These are phyloP conservation scores for Homarus americanus DNA, from an alignment of 1,140 invertebrate species.

Conservation along the genomic window DNA sequence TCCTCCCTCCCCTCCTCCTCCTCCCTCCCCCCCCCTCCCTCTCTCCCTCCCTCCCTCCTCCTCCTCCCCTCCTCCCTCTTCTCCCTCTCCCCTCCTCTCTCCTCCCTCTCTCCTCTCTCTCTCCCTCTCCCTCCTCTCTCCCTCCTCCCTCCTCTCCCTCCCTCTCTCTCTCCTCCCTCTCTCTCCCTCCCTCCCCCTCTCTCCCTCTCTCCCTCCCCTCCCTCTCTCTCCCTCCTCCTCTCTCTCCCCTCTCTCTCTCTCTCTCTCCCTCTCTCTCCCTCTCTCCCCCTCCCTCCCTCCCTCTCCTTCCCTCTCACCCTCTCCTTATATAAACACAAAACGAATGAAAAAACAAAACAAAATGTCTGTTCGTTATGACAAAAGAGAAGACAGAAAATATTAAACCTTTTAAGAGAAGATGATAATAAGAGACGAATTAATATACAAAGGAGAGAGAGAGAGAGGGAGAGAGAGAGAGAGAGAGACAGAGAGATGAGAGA, in stretches of 20 bases:
- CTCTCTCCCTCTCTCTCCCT: not conserved
- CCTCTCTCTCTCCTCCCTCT: not conserved
- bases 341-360: too few species aligned
- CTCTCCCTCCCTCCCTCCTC: not conserved
- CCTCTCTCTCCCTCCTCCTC: too few species aligned
- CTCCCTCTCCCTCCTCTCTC: not conserved
- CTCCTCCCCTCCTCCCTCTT: too few species aligned
- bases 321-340: too few species aligned
- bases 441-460: too few species aligned
- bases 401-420: too few species aligned
- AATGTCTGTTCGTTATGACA: too few species aligned
- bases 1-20: not conserved
- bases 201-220: not conserved
- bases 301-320: constrained; percentile 5
- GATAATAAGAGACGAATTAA: too few species aligned
- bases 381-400: too few species aligned
- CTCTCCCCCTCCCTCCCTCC: not conserved
- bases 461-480: too few species aligned
- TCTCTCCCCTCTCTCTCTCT: not conserved
- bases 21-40: too few species aligned
- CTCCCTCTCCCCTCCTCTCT: not conserved
- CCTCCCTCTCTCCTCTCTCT: not conserved
- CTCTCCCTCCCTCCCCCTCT: not conserved
- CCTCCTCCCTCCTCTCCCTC: not conserved
- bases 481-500: too few species aligned